Evolutionary conservation across 30 jellyfish, hydroid and myxozoan species (phyloP), one percentile per base, ranked within the genome.

Genomic region (Chrysaora quinquecirrha): DNA sequence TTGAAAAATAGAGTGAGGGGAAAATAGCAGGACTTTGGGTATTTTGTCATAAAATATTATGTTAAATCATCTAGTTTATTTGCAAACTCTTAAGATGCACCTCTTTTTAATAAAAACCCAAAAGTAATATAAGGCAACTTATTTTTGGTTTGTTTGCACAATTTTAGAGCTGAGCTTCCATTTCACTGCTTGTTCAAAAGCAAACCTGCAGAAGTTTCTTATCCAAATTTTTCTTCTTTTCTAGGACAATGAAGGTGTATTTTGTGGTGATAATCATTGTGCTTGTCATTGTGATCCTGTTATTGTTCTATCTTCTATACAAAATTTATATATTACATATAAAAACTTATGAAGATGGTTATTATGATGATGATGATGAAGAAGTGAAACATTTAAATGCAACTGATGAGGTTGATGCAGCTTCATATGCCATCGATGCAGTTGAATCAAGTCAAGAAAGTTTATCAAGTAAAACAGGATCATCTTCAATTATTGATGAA

Each of bases 321-420:
- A 93, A 93, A 71, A 93, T 93, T 47, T 93, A 93, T 85, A 81
- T 69, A 0, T 89, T 93, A 27, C 98, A 93, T 46, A 86, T 80
- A 63, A 93, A 87, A 62, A 80, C 98, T 0, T 75, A 78, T 31
- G 94, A 84, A 30, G 98, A 82, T 50, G 92, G 80, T 12, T 82
- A 82, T 11, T 82, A 67, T 50, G 90, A 80, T 18, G 92, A 82
- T 35, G 92, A 82, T 56, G 92, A 82, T 28, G 92, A 76, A 70
- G 30, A 60, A 50, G 61, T 29, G n/a, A 22, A 61, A 19, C 73
- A 48, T 63, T 74, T 78, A 19, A 34, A 92, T 58, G 47, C 88
- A 24, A 67, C 73, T 28, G 92, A 82, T 49, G 84, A 82, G 18
- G 92, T 82, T 1, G 92, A 82, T 82, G 78, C 78, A 9, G 54